Conservation (phyloP, 2,797 vertebrate species). For the Potorous gilbertii region DNA sequence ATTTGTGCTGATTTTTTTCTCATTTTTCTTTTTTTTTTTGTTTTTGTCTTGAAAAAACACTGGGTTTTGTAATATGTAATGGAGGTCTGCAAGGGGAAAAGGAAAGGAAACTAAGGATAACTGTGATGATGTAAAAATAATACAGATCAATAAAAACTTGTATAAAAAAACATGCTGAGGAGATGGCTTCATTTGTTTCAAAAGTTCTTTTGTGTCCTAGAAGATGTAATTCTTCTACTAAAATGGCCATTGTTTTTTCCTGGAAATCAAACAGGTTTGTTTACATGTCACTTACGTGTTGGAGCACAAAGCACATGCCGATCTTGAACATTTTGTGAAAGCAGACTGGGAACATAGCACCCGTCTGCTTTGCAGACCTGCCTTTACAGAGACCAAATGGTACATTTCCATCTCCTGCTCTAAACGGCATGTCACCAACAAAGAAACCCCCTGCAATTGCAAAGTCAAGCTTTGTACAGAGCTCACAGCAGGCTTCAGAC, state of each 20-base stretch:
- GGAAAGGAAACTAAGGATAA: not conserved
- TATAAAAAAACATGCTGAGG: constrained; percentile 12
- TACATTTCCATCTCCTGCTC: constrained; percentile 69
- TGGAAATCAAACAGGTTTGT: constrained; percentile 72
- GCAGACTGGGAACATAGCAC: constrained; percentile 51
- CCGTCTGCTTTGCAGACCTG: constrained; percentile 64
- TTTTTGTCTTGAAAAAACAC: not conserved
- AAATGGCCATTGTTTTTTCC: constrained; percentile 63
- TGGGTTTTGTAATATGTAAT: not conserved
- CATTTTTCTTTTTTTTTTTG: not conserved
- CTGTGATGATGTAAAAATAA: not conserved
- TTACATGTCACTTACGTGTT: constrained; percentile 57
- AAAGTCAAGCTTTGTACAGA: constrained; percentile 44
- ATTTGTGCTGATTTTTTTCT: not conserved
- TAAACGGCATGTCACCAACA: constrained; percentile 65
- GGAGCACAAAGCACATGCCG: constrained; percentile 60
- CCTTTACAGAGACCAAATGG: constrained; percentile 64
- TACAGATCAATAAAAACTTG: not conserved
- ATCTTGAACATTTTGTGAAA: constrained; percentile 60
- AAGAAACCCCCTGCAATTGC: constrained; percentile 66
- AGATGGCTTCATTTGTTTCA: constrained; percentile 45
- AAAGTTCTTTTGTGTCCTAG: constrained; percentile 56
- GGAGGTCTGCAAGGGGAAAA: not conserved
- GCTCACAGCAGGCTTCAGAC: constrained; percentile 57
- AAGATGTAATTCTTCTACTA: constrained; percentile 54